Evolutionary conservation across 2,113 vertebrate species (phyloP).

Genomic region (Vombatus ursinus): DNA sequence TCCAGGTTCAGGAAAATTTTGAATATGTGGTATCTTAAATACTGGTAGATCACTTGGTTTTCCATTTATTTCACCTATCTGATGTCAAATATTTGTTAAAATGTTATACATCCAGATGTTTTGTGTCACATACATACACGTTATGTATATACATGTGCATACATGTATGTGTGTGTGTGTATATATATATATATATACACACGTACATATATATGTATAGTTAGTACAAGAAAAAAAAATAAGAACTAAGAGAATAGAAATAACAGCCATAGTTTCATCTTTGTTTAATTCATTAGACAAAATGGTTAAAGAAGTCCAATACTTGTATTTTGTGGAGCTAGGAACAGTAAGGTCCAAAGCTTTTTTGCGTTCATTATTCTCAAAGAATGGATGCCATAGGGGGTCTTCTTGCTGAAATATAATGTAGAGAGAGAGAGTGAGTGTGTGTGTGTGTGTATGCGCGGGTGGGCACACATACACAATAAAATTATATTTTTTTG

Average conservation of each 20-base stretch:
- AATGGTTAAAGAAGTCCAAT: constrained; percentile 12
- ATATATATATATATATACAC: too few species aligned
- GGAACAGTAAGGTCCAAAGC: not conserved
- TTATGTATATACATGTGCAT: too few species aligned
- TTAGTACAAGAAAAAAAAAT: not conserved
- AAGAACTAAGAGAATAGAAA: not conserved
- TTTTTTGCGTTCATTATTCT: not conserved
- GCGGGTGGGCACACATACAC: too few species aligned
- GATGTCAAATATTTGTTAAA: not conserved
- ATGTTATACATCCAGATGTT: not conserved
- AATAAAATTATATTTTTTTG: too few species aligned
- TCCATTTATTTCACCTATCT: not conserved
- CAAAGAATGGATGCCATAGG: not conserved
- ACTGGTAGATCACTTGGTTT: not conserved
- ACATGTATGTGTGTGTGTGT: not conserved
- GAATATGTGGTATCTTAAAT: not conserved
- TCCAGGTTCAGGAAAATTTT: not conserved
- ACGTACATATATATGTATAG: too few species aligned
- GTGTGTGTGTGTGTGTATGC: too few species aligned
- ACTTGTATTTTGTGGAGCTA: not conserved
- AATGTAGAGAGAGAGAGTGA: too few species aligned
- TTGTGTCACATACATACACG: not conserved
- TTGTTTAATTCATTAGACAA: not conserved
- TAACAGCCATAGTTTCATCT: constrained; percentile 1
- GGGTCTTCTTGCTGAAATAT: not conserved